Evolutionary conservation across 2,888 invertebrate species (phyloP).

Genomic region (Trichacis sp.): DNA sequence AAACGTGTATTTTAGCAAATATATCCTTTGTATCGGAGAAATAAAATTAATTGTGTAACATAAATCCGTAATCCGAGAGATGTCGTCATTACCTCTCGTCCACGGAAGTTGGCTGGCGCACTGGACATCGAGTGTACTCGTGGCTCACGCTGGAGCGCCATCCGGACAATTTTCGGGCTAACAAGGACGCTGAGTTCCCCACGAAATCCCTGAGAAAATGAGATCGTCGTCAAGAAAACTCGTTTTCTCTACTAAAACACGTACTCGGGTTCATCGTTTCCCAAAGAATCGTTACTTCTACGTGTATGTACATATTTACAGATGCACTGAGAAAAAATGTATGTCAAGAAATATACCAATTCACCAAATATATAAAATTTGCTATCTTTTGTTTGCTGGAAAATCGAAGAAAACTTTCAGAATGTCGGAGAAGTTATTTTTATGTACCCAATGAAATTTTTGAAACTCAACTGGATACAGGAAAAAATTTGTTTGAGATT

Average conservation of each 20-base stretch:
- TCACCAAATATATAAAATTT: not conserved
- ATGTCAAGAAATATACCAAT: not conserved
- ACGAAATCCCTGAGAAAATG: conserved; percentile 24
- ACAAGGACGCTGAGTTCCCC: conserved; percentile 51
- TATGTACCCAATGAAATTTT: too few relatives aligned
- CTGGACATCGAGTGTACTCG: conserved; percentile 64
- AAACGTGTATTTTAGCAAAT: not conserved
- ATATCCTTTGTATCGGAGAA: not conserved
- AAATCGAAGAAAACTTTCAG: too few relatives aligned
- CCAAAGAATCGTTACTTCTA: not conserved
- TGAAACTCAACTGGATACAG: too few relatives aligned
- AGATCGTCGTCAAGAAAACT: not conserved
- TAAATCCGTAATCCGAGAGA: not conserved
- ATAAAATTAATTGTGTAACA: conserved; percentile 2
- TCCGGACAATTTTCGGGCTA: conserved; percentile 58
- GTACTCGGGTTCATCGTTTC: too few relatives aligned
- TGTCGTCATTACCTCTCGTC: conserved; percentile 59
- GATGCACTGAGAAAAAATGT: conserved; percentile 19
- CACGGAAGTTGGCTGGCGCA: conserved; percentile 62
- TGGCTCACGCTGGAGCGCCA: conserved; percentile 61
- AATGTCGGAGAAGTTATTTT: too few relatives aligned
- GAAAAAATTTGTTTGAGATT: too few relatives aligned
- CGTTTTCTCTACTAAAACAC: not conserved
- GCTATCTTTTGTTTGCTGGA: too few relatives aligned
- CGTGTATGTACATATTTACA: conserved; percentile 26